Conservation (phyloP, 2,888 invertebrate genomes). For the Heteromurus nitidus region DNA sequence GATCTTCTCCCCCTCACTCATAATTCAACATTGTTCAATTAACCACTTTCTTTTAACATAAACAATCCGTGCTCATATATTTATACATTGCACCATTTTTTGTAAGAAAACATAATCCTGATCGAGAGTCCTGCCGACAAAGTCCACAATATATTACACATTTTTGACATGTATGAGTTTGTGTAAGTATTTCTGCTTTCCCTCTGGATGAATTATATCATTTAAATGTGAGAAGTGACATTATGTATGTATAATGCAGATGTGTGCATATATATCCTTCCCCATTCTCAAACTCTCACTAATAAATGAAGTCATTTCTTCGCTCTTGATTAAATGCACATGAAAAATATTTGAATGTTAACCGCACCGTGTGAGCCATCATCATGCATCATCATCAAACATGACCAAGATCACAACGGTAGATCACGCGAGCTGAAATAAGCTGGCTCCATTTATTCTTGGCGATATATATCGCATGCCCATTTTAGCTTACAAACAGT, state of each 20-base stretch:
- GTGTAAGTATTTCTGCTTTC: neutral
- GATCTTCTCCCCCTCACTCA: too few species aligned
- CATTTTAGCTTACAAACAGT: too few species aligned
- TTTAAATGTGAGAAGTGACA: neutral
- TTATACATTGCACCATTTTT: too few species aligned
- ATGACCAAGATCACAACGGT: neutral
- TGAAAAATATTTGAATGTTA: constrained; percentile 17
- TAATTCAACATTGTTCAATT: too few species aligned
- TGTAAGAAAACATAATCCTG: too few species aligned
- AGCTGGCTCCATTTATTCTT: too few species aligned
- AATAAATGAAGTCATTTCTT: neutral
- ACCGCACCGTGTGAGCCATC: constrained; percentile 39
- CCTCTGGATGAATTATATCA: constrained; percentile 2
- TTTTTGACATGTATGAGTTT: neutral
- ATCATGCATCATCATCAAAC: constrained; percentile 19
- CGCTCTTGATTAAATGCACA: constrained; percentile 33
- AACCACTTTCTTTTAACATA: constrained; percentile 9
- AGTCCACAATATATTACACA: constrained; percentile 3
- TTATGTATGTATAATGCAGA: neutral
- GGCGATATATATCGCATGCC: too few species aligned
- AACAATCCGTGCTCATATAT: too few species aligned
- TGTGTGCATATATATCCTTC: neutral
- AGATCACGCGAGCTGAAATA: constrained; percentile 31
- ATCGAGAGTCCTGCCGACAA: neutral
- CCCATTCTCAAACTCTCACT: neutral